Percentiles rank a stretch among this genome's conserved stretches.
Conservation (phyloP, 2,113 vertebrate genomes). For the pig (Sus scrofa) region DNA sequence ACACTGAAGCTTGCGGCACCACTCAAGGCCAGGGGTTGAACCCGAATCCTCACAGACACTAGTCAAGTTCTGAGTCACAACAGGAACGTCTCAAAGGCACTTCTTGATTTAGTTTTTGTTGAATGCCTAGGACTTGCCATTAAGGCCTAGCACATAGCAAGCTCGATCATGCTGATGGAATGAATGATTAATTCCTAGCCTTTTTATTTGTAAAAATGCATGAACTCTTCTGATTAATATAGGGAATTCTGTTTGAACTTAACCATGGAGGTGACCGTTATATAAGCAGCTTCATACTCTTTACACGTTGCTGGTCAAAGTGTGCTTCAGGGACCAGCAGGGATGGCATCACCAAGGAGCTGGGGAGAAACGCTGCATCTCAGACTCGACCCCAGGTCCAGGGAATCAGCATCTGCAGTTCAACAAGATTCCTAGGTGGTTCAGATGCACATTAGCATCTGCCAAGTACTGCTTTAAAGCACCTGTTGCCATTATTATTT, state of each 20-base stretch:
- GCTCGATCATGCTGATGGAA: neutral
- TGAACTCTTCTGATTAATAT: neutral
- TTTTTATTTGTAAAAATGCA: neutral
- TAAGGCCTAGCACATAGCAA: neutral
- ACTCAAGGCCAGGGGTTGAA: too few species aligned
- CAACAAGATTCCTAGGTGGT: neutral
- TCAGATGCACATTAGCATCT: too few species aligned
- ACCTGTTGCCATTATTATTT: neutral
- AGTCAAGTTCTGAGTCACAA: too few species aligned
- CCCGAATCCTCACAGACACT: too few species aligned
- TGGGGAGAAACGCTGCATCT: neutral
- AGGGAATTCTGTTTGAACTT: neutral
- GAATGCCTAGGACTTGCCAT: neutral
- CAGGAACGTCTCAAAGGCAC: too few species aligned
- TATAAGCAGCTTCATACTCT: neutral
- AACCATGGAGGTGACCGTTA: neutral
- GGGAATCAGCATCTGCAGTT: neutral
- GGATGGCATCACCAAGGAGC: neutral
- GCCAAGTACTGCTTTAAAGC: neutral
- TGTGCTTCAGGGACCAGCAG: neutral
- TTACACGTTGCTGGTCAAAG: too few species aligned
- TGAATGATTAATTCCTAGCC: neutral
- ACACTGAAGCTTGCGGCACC: too few species aligned
- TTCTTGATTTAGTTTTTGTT: neutral
- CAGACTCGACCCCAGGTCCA: neutral